These are phyloP conservation scores for Sphyrna mokarran DNA, from an alignment of 2,113 vertebrate genomes.

Conservation along the genomic window DNA sequence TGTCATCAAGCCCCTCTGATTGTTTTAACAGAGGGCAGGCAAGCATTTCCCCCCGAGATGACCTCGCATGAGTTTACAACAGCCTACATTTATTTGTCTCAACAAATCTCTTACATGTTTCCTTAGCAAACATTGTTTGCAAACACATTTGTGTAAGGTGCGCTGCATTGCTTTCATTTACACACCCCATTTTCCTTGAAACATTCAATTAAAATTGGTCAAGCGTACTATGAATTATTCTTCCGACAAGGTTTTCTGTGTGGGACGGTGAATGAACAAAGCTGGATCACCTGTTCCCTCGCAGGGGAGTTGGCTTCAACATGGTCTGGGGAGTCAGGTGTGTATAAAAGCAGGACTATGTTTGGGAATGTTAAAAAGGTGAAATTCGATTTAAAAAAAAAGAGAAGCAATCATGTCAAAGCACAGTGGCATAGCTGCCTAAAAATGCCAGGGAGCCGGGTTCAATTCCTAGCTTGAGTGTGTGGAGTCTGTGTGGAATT, in stretches of 20 bases:
- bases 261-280: not conserved
- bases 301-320: not conserved
- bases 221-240: not conserved
- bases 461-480: too few relatives aligned
- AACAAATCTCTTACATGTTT: not conserved
- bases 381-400: not conserved
- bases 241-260: not conserved
- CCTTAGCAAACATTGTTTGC: not conserved
- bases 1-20: not conserved
- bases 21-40: not conserved
- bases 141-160: not conserved
- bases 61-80: not conserved
- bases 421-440: too few relatives aligned
- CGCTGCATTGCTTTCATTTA: not conserved
- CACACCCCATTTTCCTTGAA: not conserved
- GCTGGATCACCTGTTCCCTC: not conserved
- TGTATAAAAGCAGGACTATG: not conserved
- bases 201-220: slow-evolving; percentile 14
- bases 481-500: too few relatives aligned
- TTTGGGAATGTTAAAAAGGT: not conserved
- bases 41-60: not conserved
- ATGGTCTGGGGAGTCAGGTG: not conserved
- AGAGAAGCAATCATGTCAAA: not conserved
- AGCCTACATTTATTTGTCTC: not conserved
- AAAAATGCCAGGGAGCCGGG: too few relatives aligned